phyloP scores from a whole-genome alignment of 2,888 invertebrate species.

The Palloptera scutellata region DNA sequence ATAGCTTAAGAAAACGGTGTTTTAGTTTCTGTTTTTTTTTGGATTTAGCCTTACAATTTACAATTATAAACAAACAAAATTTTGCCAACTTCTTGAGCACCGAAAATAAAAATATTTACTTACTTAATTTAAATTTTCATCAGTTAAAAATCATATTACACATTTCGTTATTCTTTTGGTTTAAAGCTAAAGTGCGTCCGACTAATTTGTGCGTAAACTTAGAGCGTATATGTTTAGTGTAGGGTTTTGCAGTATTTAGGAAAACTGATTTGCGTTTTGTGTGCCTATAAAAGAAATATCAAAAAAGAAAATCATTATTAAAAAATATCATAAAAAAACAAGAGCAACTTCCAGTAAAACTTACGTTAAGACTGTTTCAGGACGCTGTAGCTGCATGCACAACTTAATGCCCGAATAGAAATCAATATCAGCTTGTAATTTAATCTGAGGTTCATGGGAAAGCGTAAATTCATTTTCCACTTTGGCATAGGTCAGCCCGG shows the following conservation, averaged over 20 bases:
- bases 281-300: conserved; percentile 65
- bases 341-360: conserved; percentile 18
- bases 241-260: conserved; percentile 65
- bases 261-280: conserved; percentile 73
- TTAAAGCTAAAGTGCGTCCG: conserved; percentile 78
- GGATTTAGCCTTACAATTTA: no score
- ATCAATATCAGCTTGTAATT: conserved; percentile 77
- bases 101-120: no score
- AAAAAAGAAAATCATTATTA: conserved; percentile 1
- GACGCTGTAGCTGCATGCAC: conserved; percentile 79
- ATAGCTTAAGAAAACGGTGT: no score
- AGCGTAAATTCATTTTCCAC: conserved; percentile 73
- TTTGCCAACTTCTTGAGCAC: no score
- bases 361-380: conserved; percentile 71
- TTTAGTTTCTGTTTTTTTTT: no score
- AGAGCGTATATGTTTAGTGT: conserved; percentile 48
- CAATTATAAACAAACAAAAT: no score
- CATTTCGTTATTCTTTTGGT: conserved; percentile 81
- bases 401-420: conserved; percentile 78
- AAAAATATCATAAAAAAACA: not conserved
- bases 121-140: no score
- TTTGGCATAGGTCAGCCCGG: conserved; percentile 73
- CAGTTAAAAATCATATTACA: conserved; percentile 66
- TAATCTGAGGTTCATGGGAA: conserved; percentile 74
- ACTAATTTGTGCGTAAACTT: conserved; percentile 68